Conservation (phyloP, 1,140 invertebrate genomes). For the Daktulosphaira vitifoliae region DNA sequence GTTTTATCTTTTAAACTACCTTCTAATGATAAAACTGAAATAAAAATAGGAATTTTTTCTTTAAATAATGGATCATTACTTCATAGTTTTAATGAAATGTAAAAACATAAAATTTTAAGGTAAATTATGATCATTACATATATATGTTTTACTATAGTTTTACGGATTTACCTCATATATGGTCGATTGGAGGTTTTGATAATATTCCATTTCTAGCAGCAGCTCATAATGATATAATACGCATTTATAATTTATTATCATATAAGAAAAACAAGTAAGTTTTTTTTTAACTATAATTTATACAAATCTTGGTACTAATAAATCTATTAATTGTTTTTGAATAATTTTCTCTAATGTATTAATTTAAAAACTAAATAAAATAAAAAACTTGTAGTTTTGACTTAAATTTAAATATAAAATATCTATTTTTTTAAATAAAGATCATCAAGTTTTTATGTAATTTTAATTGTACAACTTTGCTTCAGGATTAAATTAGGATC, state of each 20-base stretch:
- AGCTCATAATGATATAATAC: conserved; percentile 40
- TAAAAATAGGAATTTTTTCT: conserved; percentile 19
- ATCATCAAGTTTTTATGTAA: too few relatives aligned
- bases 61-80: conserved; percentile 5
- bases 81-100: conserved; percentile 21
- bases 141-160: conserved; percentile 11
- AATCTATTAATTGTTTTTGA: too few relatives aligned
- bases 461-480: too few relatives aligned
- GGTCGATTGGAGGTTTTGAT: conserved; percentile 20
- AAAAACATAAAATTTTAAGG: background rate
- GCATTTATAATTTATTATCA: conserved; percentile 42
- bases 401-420: too few relatives aligned
- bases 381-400: too few relatives aligned
- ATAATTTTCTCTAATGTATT: too few relatives aligned
- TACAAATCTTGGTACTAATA: too few relatives aligned
- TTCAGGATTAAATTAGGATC: conserved; percentile 44
- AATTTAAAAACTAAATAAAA: too few relatives aligned
- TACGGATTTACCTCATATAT: conserved; percentile 11
- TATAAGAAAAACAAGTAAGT: conserved; percentile 37
- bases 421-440: too few relatives aligned
- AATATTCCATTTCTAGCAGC: conserved; percentile 10
- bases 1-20: conserved; percentile 5
- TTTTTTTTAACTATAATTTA: conserved; percentile 23
- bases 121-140: too few relatives aligned
- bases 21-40: background rate